Percentiles rank a stretch among this genome's conserved stretches.
phyloP scores from a whole-genome alignment of 2,888 invertebrate species.

The Andrena minutula region DNA sequence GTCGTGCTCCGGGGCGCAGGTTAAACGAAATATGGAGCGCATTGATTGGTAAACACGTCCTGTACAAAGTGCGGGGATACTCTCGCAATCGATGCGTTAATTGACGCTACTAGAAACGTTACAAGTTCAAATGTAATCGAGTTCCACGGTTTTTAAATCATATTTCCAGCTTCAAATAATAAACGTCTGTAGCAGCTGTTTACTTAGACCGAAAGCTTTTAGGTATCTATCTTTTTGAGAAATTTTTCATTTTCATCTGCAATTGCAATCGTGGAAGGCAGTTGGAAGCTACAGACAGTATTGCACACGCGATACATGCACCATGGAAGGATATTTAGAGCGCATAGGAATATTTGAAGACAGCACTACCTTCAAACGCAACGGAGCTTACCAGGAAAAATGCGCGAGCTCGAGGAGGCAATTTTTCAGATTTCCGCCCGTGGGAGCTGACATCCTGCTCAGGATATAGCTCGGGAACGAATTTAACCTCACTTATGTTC shows the following conservation, averaged over 20 bases:
- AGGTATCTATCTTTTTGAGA: background rate
- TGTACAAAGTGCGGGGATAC: slow-evolving; percentile 7
- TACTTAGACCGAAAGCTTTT: background rate
- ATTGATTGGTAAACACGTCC: slow-evolving; percentile 29
- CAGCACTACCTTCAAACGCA: background rate
- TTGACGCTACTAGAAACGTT: slow-evolving; percentile 5
- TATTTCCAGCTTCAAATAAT: slow-evolving; percentile 1
- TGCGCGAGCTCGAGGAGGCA: slow-evolving; percentile 23
- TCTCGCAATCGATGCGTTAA: slow-evolving; percentile 25
- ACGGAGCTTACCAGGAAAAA: slow-evolving; percentile 5
- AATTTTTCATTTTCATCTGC: background rate
- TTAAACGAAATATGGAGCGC: slow-evolving; percentile 50
- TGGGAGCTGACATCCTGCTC: slow-evolving; percentile 72
- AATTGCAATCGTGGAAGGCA: background rate
- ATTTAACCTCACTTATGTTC: slow-evolving; percentile 77
- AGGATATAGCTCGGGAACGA: slow-evolving; percentile 82
- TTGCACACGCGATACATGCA: background rate
- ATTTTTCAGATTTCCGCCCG: slow-evolving; percentile 60
- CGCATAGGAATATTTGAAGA: background rate
- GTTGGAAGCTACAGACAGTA: background rate
- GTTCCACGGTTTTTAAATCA: background rate
- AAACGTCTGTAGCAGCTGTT: slow-evolving; percentile 6
- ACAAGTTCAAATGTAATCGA: background rate
- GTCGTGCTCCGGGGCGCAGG: slow-evolving; percentile 27
- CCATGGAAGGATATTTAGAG: background rate